Evolutionary conservation across 2,888 invertebrate genomes (phyloP), one percentile per base, ranked within the genome.

Genomic region (Himalopsyche tibetana): DNA sequence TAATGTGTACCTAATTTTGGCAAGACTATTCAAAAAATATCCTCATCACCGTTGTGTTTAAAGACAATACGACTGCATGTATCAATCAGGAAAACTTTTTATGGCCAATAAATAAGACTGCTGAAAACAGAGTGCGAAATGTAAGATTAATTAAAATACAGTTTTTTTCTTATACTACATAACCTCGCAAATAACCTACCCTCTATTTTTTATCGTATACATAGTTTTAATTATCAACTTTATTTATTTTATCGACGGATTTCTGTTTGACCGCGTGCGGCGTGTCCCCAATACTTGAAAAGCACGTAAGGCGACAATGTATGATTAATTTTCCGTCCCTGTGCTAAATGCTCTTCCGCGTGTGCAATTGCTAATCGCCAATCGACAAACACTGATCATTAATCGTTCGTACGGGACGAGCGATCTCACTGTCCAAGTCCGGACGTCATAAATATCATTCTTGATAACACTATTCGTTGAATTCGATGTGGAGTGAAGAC

Each of bases 311-410:
- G 74, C 74, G 74, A 74, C 74, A 38, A 74, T 74, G 38, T 74
- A 74, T 74, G 74, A 74, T 74, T 74, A 74, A 36, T 74, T 74
- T 74, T 45, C 80, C 15, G 51, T 42, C 80, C 80, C 80, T 51
- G 80, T 80, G 42, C 51, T 28, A 51, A 80, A 80, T 80, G 80
- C 6, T 80, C 80, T 51, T 80, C 80, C 80, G 51, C 51, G 80
- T 80, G 80, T 80, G 80, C 51, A 80, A 80, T 80, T 42, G 28
- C 42, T 42, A 5, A 80, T 80, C 80, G 80, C 8, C 51, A 74
- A 74, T 36, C 36, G 9, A 74, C 63, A 40, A 80, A 28, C 80
- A 51, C n/a, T 42, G 17, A 80, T 80, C 80, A 28, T 5, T 80
- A 80, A 80, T 80, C 80, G 17, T 15, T 38, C 38, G 74, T 19